Evolutionary conservation across 2,888 invertebrate species (phyloP).

Genomic region (Thecophora atra): DNA sequence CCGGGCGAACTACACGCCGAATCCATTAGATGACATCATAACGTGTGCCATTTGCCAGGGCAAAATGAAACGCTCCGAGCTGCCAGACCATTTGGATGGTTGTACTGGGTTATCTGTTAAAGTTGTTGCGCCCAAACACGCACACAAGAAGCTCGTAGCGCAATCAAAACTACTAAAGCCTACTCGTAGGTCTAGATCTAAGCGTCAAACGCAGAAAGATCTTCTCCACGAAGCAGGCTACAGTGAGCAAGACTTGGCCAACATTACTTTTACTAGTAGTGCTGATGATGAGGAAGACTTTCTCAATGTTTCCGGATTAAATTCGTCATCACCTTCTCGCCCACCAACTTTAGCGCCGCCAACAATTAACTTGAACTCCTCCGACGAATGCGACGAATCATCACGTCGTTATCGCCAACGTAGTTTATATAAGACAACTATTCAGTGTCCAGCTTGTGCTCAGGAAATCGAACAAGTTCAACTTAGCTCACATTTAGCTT

Average conservation of each 20-base stretch:
- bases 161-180: slow-evolving; percentile 44
- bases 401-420: slow-evolving; percentile 53
- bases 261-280: slow-evolving; percentile 43
- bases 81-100: slow-evolving; percentile 62
- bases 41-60: slow-evolving; percentile 63
- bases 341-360: neutral
- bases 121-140: slow-evolving; percentile 48
- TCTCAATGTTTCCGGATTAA: slow-evolving; percentile 24
- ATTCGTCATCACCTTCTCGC: slow-evolving; percentile 9
- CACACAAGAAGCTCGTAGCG: slow-evolving; percentile 40
- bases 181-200: slow-evolving; percentile 28
- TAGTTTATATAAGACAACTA: slow-evolving; percentile 52
- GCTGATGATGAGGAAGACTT: slow-evolving; percentile 43
- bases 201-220: slow-evolving; percentile 40
- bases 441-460: slow-evolving; percentile 60
- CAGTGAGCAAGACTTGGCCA: slow-evolving; percentile 49
- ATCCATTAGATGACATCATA: slow-evolving; percentile 59
- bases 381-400: slow-evolving; percentile 44
- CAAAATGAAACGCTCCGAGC: slow-evolving; percentile 56
- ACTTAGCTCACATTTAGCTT: slow-evolving; percentile 57
- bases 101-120: slow-evolving; percentile 58
- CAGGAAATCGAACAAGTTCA: slow-evolving; percentile 53
- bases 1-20: slow-evolving; percentile 48
- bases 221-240: slow-evolving; percentile 55
- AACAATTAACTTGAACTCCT: slow-evolving; percentile 36